Percentiles rank a stretch among this genome's conserved stretches.
Conservation (phyloP, 2,888 invertebrate species). For the Agrenia bidenticulata region DNA sequence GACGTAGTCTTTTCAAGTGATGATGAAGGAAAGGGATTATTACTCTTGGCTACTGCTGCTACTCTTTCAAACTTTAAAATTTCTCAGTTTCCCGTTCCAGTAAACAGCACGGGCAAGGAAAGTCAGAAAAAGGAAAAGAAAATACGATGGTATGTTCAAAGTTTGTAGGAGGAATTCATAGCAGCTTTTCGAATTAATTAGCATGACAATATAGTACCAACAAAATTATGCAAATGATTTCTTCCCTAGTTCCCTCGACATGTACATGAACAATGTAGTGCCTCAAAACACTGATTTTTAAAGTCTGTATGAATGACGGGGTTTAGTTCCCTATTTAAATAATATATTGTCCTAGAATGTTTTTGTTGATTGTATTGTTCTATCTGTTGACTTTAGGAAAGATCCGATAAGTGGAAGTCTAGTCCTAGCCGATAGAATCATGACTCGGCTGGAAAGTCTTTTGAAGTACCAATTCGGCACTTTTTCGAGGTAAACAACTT, state of each 20-base stretch:
- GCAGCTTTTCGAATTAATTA: no score
- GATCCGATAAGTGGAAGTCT: constrained; percentile 35
- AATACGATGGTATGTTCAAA: constrained; percentile 34
- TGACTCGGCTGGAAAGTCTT: constrained; percentile 26
- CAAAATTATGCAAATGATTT: no score
- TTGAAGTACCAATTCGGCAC: constrained; percentile 41
- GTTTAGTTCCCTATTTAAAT: no score
- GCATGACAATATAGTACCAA: no score
- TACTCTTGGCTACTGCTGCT: constrained; percentile 43
- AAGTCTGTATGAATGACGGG: no score
- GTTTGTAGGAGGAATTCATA: no score
- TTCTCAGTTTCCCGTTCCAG: constrained; percentile 5
- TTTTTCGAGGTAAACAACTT: constrained; percentile 26
- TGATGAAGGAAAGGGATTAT: constrained; percentile 49
- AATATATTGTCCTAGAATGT: no score
- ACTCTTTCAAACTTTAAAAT: constrained; percentile 33
- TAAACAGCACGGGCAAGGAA: constrained; percentile 3
- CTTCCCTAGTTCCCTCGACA: no score
- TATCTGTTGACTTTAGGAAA: no score
- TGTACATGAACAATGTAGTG: no score
- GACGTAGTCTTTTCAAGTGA: constrained; percentile 50
- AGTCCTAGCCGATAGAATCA: constrained; percentile 22
- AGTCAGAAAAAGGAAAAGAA: constrained; percentile 36
- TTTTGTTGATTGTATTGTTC: no score
- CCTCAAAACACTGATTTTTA: no score